These are phyloP conservation scores for Manacus vitellinus DNA, from an alignment of 2,113 vertebrate species.

Conservation along the genomic window DNA sequence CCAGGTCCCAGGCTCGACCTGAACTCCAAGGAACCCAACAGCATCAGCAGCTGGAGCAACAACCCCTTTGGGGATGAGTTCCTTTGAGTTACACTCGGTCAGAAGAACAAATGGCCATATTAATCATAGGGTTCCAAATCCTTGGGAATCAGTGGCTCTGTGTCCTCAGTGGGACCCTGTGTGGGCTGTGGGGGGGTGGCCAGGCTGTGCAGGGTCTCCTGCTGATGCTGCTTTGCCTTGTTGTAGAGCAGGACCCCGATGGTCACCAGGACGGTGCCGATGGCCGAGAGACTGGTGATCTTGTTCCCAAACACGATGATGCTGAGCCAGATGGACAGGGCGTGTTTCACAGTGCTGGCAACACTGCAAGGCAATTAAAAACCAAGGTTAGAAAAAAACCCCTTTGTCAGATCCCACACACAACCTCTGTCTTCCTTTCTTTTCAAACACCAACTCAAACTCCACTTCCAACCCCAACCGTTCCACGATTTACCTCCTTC, in stretches of 20 bases:
- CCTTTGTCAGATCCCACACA: not conserved
- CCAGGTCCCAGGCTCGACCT: not conserved
- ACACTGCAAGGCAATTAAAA: conserved; percentile 77
- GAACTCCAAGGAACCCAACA: not conserved
- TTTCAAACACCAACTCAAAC: not conserved
- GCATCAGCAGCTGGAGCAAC: not conserved
- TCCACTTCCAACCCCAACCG: not conserved
- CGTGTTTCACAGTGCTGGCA: conserved; percentile 95
- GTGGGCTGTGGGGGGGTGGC: not conserved
- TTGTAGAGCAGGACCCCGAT: conserved; percentile 91
- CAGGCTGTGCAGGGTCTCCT: conserved; percentile 76
- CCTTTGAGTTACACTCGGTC: not conserved
- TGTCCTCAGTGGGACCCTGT: not conserved
- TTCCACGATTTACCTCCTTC: not conserved
- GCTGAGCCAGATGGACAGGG: conserved; percentile 94
- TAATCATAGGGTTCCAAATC: conserved; percentile 51
- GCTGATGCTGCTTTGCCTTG: conserved; percentile 88
- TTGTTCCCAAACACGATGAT: conserved; percentile 93
- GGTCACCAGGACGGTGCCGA: conserved; percentile 85
- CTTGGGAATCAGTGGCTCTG: conserved; percentile 57
- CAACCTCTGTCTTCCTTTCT: not conserved
- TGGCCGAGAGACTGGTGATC: conserved; percentile 86
- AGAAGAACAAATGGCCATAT: not conserved
- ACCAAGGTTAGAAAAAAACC: not conserved
- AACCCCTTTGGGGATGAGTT: not conserved